These are phyloP conservation scores for Rhizoglyphus robini DNA, from an alignment of 1,140 invertebrate genomes.

Conservation along the genomic window DNA sequence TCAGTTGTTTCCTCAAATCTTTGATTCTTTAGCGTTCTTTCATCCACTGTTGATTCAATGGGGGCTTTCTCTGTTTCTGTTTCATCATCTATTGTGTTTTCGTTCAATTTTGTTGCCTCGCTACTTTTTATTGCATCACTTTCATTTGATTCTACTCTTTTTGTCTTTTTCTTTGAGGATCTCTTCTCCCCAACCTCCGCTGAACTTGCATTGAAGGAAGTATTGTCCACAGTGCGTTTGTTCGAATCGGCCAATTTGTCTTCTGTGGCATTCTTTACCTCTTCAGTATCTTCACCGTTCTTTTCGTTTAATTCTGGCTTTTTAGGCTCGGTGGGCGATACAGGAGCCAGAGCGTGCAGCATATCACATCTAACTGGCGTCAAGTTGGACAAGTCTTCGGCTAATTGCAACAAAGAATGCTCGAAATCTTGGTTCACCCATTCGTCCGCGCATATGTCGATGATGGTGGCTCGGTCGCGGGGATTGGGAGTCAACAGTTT, in stretches of 20 bases:
- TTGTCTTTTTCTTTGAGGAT: background rate
- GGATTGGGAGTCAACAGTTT: slow-evolving; percentile 88
- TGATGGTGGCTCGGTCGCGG: slow-evolving; percentile 69
- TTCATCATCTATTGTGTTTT: background rate
- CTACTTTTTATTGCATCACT: background rate
- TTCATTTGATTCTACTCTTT: background rate
- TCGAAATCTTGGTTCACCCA: slow-evolving; percentile 75
- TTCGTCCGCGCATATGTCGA: slow-evolving; percentile 85
- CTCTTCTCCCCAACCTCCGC: background rate
- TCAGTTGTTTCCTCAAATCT: background rate
- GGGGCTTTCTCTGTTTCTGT: background rate
- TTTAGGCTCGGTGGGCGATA: background rate
- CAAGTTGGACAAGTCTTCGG: slow-evolving; percentile 71
- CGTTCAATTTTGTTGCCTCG: background rate
- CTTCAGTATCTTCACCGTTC: background rate
- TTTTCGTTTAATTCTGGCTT: background rate
- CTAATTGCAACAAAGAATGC: slow-evolving; percentile 62
- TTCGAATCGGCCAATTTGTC: background rate
- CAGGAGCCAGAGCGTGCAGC: slow-evolving; percentile 41
- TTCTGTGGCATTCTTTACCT: background rate
- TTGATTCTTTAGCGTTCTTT: background rate
- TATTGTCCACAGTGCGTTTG: slow-evolving; percentile 4
- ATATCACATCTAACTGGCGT: slow-evolving; percentile 76
- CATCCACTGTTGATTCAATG: background rate
- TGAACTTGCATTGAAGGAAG: background rate